Base-by-base conservation (phyloP, 2,113 vertebrate genomes). In the Mola mola region DNA sequence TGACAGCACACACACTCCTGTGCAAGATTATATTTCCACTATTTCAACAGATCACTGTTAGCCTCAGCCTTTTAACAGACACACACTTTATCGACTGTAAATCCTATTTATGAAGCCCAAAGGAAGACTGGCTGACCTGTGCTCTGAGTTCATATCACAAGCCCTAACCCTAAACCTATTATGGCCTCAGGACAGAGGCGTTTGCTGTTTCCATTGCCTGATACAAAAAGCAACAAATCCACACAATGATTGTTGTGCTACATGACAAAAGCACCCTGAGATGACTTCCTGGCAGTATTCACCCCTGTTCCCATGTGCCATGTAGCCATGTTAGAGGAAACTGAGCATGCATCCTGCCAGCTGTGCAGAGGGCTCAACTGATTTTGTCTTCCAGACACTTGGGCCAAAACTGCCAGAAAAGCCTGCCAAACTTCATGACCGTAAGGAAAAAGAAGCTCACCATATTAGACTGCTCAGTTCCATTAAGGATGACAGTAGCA, bases 321-420 rank as follows among this genome's bases (percentile, higher is more conserved):
- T 60, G 12, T 58, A 62, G 24, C 38, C 52, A 68, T 29, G 37
- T 66, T 59, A 43, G 16, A 41, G 25, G n/a, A 55, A 75, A 60
- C 70, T 22, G 36, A 56, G 25, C 77, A 52, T 55, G 51, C 46
- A 73, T 70, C 78, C 74, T 85, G 68, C 52, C 87, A 85, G 78
- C 79, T 84, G 82, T 86, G 62, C 21, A 38, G 31, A 25, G 24
- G 43, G 62, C 62, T 79, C 69, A 82, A 33, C 73, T 16, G 19
- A 68, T 48, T 66, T 34, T 28, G 47, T 62, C 50, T 67, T 34
- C 10, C 29, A 36, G 29, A 61, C 26, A 42, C 41, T 28, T 52
- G 2, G 34, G 21, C 9, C 8, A 4, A 47, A 43, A 50, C 28
- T 34, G 33, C 44, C 58, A 68, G 19, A n/a, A 28, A 17, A 11